Evolutionary conservation across 2,888 invertebrate species (phyloP), one percentile per base, ranked within the genome.

Genomic region (Parnassius smintheus): DNA sequence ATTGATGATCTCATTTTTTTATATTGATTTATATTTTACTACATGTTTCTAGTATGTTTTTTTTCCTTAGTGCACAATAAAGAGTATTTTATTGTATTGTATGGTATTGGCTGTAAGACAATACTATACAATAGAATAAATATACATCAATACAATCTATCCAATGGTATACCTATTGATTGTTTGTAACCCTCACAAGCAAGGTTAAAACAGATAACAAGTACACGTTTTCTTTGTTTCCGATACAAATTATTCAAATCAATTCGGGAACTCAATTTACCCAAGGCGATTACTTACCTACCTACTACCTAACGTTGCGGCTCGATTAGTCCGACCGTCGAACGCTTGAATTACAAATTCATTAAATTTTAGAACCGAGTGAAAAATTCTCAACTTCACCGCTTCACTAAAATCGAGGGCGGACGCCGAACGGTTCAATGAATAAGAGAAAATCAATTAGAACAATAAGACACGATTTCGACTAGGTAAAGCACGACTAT

Each of bases 301-400:
- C 7, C 22, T 18, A 46, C 4, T 12, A n/a, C 7, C 22, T 18
- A 46, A 12, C 4, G 18, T 9, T 51, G 35, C 46, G 22, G 50
- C 10, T 25, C 25, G 1, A 49, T 55, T 41, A 18, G 25, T 56
- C 35, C 41, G 49, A 25, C 42, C 60, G 22, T 12, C 41, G 54
- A 44, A 46, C 45, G 61, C n/a, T 41, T 10, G 50, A 56, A 55
- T 50, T 49, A 9, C 50, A 50, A 61, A 56, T 61, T 61, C 50
- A 50, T 50, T 45, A 50, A 61, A 61, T 56, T 61, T 60, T 52
- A 25, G 45, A 42, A 25, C 25, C 10, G 9, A 41, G 49, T 35
- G 41, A 18, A 48, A 57, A 57, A 55, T 18, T n/a, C 22, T 41
- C n/a, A 11, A 41, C 9, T 18, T 13, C 35, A 48, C 9, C 35